A percentile compares a stretch with the other conserved stretches of the same genome.
phyloP scores from a whole-genome alignment of 2,888 invertebrate species.

The Magallana nippona region DNA sequence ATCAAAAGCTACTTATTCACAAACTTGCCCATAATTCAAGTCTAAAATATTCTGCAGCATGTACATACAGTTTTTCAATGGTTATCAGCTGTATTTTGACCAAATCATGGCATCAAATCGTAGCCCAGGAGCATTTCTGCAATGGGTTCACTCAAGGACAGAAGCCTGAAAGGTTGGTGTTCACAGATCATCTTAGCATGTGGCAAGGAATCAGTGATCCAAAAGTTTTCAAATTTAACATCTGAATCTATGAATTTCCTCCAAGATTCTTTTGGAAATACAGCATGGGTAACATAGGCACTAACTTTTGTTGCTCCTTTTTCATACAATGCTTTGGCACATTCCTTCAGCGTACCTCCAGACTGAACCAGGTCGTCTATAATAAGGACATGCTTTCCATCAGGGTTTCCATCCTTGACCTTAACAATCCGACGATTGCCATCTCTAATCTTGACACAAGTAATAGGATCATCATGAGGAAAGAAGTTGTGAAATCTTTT shows the following conservation, averaged over 20 bases:
- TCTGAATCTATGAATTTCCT: conserved; percentile 70
- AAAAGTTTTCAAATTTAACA: conserved; percentile 77
- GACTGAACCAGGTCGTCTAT: conserved; percentile 80
- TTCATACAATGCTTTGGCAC: conserved; percentile 76
- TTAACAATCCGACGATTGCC: conserved; percentile 76
- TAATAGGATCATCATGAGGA: conserved; percentile 69
- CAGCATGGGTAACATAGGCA: conserved; percentile 80
- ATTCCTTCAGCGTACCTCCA: conserved; percentile 79
- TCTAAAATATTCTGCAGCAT: too few relatives aligned
- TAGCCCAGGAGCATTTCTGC: conserved; percentile 77
- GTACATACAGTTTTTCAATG: too few relatives aligned
- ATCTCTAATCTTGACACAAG: conserved; percentile 78
- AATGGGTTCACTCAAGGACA: conserved; percentile 76
- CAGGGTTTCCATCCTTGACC: conserved; percentile 79
- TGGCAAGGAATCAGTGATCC: conserved; percentile 80
- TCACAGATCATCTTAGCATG: conserved; percentile 76
- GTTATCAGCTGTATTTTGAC: too few relatives aligned
- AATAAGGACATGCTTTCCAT: conserved; percentile 77
- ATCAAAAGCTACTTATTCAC: too few relatives aligned
- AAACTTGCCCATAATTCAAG: too few relatives aligned
- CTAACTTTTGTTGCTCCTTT: conserved; percentile 76
- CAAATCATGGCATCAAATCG: conserved; percentile 68
- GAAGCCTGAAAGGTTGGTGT: conserved; percentile 76
- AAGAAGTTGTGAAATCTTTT: conserved; percentile 78
- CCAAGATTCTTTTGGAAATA: conserved; percentile 80